Conservation (phyloP, 2,113 vertebrate genomes). For the Thalassoma bifasciatum region DNA sequence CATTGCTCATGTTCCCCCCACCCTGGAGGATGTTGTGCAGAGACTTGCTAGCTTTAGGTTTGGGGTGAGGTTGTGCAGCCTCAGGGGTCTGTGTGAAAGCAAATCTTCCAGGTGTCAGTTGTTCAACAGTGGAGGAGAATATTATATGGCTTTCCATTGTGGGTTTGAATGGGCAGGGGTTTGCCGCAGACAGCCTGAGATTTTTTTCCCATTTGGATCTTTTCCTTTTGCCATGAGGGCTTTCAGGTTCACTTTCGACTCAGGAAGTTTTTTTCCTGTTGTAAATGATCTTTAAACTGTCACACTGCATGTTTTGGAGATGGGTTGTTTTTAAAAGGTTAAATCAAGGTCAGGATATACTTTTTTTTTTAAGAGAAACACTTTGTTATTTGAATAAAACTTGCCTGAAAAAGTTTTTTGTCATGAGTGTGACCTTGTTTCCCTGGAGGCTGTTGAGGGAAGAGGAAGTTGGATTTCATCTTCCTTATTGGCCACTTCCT, state of each 20-base stretch:
- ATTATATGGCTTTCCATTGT: conserved; percentile 73
- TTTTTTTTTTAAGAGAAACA: not conserved
- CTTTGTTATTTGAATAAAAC: not conserved
- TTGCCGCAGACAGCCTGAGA: conserved; percentile 73
- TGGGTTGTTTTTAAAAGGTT: not conserved
- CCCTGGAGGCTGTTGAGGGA: conserved; percentile 58
- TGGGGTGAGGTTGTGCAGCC: conserved; percentile 77
- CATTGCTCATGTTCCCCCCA: conserved; percentile 72
- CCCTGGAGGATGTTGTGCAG: conserved; percentile 76
- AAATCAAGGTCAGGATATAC: not conserved
- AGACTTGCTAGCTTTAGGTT: conserved; percentile 70
- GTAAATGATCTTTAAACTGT: not conserved
- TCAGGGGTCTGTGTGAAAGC: conserved; percentile 74
- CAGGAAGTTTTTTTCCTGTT: conserved; percentile 1
- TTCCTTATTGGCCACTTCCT: conserved; percentile 71
- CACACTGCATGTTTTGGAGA: conserved; percentile 1
- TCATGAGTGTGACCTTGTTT: conserved; percentile 36
- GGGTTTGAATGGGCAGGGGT: conserved; percentile 62
- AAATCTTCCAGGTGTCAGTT: conserved; percentile 82
- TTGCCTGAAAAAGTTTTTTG: not conserved
- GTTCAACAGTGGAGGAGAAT: conserved; percentile 69
- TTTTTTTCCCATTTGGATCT: conserved; percentile 36
- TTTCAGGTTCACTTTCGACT: conserved; percentile 49
- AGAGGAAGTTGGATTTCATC: conserved; percentile 75
- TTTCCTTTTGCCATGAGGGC: conserved; percentile 41